Evolutionary conservation across 1,140 invertebrate species (phyloP), one percentile per base, ranked within the genome.

Genomic region (Cydia pomonella): DNA sequence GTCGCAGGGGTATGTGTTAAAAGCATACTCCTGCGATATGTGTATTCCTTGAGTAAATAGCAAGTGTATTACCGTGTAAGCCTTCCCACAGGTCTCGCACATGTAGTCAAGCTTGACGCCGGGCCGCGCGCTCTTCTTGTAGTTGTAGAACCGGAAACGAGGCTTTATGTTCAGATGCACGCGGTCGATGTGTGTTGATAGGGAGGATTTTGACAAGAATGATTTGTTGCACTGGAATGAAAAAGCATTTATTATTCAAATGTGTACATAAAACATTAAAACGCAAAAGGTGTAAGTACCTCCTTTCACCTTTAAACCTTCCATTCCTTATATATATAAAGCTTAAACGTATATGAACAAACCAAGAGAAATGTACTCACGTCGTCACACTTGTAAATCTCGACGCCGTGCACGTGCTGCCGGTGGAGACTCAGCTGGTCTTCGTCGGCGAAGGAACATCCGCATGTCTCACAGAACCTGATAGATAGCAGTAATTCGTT

Each of bases 11-110:
- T 53, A 18, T 53, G 50, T 53, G 50, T 44, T 44, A 13, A 2
- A 3, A 44, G 12, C 41, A 44, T 44, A 44, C 41, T 3, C 41
- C 41, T 44, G 41, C 41, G 41, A 44, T 16, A 44, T 0, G 16
- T 44, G 41, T 33, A 33, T 33, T 33, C 6, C 29, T 33, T 33
- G 6, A 33, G 29, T 33, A 33, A 33, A 33, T 33, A 6, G 6
- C 29, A 33, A 33, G 29, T 33, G 29, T 33, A n/a, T n/a, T 69
- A 69, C 64, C 64, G 64, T 69, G 64, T 69, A 69, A 9, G 64
- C 64, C n/a, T 69, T 69, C 29, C 64, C 64, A 7, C 64, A 69
- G 7, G 64, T 69, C n/a, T 69, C 64, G 29, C 64, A 69, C 64
- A 69, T 69, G 64, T 69, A 69, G n/a, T 69, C 64, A 0, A 69